Percentiles rank a stretch among this genome's conserved stretches.
phyloP scores from a whole-genome alignment of 2,113 vertebrate species.

The Heterotilapia buettikoferi region DNA sequence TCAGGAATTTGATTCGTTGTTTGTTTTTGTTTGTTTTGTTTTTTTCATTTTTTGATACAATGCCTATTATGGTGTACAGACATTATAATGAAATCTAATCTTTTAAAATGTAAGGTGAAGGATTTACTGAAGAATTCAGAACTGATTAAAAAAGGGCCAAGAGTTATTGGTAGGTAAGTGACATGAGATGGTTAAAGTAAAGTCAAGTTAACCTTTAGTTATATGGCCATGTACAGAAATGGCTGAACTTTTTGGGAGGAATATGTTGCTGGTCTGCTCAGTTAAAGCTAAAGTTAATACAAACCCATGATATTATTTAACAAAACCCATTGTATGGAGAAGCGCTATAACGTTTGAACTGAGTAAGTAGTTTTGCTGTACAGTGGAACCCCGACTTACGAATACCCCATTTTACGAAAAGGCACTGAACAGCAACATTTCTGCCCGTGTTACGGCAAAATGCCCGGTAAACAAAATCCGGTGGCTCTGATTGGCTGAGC shows the following conservation, averaged over 20 bases:
- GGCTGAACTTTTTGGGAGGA: background rate
- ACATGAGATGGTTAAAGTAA: background rate
- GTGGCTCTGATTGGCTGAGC: no score
- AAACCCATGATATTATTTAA: fast-evolving
- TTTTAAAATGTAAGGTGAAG: background rate
- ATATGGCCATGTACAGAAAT: background rate
- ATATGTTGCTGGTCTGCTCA: background rate
- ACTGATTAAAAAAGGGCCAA: background rate
- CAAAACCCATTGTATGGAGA: background rate
- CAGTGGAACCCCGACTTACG: background rate
- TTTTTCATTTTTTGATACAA: background rate
- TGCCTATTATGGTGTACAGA: background rate
- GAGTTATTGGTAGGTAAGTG: background rate
- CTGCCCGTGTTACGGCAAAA: background rate
- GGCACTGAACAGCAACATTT: background rate
- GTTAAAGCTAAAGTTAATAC: background rate
- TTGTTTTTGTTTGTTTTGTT: no score
- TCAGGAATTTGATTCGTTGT: fast-evolving
- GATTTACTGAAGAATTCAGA: background rate
- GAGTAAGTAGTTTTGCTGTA: background rate
- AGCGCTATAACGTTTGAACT: background rate
- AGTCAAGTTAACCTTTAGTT: background rate
- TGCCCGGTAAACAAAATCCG: no score
- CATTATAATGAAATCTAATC: background rate
- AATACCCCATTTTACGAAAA: background rate